Evolutionary conservation across 2,888 invertebrate species (phyloP).

Genomic region (Salticus scenicus): DNA sequence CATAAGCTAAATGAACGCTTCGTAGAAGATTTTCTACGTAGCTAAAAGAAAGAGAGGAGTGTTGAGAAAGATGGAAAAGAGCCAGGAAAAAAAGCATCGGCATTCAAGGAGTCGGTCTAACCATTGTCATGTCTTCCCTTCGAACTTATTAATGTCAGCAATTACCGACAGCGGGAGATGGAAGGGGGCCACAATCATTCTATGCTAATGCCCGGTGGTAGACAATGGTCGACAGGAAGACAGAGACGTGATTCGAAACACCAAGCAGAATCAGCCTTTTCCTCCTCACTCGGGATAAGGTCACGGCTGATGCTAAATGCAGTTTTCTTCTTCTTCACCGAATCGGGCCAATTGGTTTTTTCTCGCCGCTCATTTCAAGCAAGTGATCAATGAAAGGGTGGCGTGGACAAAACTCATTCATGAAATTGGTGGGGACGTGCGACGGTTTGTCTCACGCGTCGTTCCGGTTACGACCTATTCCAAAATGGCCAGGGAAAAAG

Average conservation of each 20-base stretch:
- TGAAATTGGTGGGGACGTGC: not conserved
- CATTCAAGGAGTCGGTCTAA: slow-evolving; percentile 27
- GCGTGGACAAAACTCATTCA: slow-evolving; percentile 33
- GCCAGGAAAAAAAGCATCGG: slow-evolving; percentile 23
- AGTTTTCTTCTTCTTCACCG: slow-evolving; percentile 22
- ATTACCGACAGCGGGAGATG: slow-evolving; percentile 55
- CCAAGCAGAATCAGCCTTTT: slow-evolving; percentile 16
- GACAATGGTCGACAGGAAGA: slow-evolving; percentile 63
- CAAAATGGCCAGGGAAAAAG: not conserved
- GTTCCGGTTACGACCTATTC: not conserved
- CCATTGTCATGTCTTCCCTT: slow-evolving; percentile 56
- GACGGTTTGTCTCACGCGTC: slow-evolving; percentile 11
- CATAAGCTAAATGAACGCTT: too few species aligned
- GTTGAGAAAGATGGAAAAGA: not conserved
- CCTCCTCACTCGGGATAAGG: slow-evolving; percentile 41
- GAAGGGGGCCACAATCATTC: slow-evolving; percentile 57
- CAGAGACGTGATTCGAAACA: slow-evolving; percentile 56
- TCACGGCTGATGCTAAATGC: slow-evolving; percentile 31
- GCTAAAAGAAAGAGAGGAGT: not conserved
- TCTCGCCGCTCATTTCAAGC: slow-evolving; percentile 9
- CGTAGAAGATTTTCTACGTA: not conserved
- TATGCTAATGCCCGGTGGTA: slow-evolving; percentile 53
- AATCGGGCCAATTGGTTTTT: slow-evolving; percentile 22
- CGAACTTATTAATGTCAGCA: slow-evolving; percentile 58
- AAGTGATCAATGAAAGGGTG: slow-evolving; percentile 5